Base-by-base conservation (phyloP, 1,140 invertebrate species). In the Drosophila kurseongensis region DNA sequence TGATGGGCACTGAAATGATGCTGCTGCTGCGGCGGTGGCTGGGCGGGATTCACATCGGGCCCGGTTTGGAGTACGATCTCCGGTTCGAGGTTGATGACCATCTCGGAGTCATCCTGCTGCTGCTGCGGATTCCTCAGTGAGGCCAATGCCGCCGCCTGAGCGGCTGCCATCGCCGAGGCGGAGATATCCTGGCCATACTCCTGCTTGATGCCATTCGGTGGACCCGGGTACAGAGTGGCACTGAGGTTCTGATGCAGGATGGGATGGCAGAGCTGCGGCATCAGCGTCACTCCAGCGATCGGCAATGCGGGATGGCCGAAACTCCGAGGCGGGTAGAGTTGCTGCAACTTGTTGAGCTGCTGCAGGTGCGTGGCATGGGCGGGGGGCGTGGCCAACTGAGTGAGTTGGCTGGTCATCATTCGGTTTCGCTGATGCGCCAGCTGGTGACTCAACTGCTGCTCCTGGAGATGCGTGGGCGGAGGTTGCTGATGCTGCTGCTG, bases 241-340 rank as follows among this genome's bases (percentile, higher is more conserved):
- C 90, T 83, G 59, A 91, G 56, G 59, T 91, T 91, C 66, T 91
- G 90, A 74, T 91, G 90, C 66, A 91, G 61, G 14, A 91, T 91
- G 16, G 90, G 90, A 74, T 91, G 90, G 59, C 90, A 91, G 16
- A 91, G 80, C 58, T 91, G 91, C 4, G 90, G 90, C 90, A 91
- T 91, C 62, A 91, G 52, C 54, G 90, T 80, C 40, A 91, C 90
- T 42, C 90, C 75, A 41, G 90, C 62, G 41, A 91, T 90, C 27
- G 90, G 90, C 55, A 91, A 38, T 23, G 83, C 86, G 72, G 91
- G 90, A 56, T 91, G 90, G 1, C 74, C 83, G 41, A 91, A 91
- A 52, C 80, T 91, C 54, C 86, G 80, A 52, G 90, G 90, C 75
- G 90, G 90, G 72, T 91, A 91, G 44, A 91, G 54, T 38, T 91